Evolutionary conservation across 2,113 vertebrate species (phyloP), one percentile per base, ranked within the genome.

Genomic region (Amphiprion ocellaris): DNA sequence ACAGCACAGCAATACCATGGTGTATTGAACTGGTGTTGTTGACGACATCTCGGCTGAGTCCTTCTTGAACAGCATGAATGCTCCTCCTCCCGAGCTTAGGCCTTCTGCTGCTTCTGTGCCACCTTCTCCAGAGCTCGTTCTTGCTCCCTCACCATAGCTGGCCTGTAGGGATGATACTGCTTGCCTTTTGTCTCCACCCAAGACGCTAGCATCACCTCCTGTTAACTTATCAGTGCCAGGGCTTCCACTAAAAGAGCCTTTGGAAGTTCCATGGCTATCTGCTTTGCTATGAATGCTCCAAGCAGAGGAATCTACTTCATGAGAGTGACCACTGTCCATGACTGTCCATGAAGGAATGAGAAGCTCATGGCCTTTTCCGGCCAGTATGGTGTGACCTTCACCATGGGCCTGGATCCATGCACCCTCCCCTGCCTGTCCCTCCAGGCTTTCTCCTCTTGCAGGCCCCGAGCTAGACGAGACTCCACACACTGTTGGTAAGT

Each of bases 221-320:
- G 69, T 15, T 55, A 47, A 52, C 46, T n/a, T 10, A 0, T 69
- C 41, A 9, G 30, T 39, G 15, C 60, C 15, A 7, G 37, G 23
- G 14, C n/a, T 73, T 68, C 58, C 58, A 4, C 53, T 14, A 5
- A 21, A 15, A 1, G 55, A 14, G 47, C 37, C 68, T 53, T 59
- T 44, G 50, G 46, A 33, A 17, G 21, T 23, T 47, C 59, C 39
- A 44, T 75, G 66, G 16, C 50, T 17, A 5, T 11, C 54, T 24
- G 50, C 17, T 50, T 39, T 65, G 23, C 56, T 30, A 41, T 0
- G 2, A 44, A 52, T 1, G 0, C n/a, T 26, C 50, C 47, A 64
- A 6, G 8, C 56, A 10, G 65, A 76, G 5, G 81, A 79, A 53
- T 88, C 85, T 1, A 77, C 69, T 50, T 84, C 75, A 10, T 92